Evolutionary conservation across 2,888 invertebrate genomes (phyloP).

Genomic region (Tenthredo livida): DNA sequence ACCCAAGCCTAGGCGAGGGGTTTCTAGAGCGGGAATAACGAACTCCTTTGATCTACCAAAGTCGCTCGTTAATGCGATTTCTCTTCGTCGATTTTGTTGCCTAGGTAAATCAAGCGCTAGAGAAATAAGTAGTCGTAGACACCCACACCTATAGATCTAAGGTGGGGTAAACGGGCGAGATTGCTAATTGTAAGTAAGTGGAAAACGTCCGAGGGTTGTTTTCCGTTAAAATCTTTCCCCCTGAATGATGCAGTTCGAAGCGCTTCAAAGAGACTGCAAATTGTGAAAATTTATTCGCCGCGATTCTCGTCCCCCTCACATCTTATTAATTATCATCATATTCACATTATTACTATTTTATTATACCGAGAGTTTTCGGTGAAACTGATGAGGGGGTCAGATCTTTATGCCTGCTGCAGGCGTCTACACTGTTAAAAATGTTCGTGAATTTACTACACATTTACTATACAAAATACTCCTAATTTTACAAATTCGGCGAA

Average conservation of each 20-base stretch:
- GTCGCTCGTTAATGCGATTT: conserved; percentile 48
- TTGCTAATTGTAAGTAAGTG: not conserved
- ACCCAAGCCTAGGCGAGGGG: not conserved
- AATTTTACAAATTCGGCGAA: no score
- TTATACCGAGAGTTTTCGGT: no score
- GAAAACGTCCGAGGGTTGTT: conserved; percentile 2
- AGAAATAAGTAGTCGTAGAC: conserved; percentile 15
- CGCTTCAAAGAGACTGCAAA: not conserved
- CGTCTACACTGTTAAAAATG: no score
- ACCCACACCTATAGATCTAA: not conserved
- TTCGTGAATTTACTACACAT: no score
- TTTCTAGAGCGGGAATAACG: not conserved
- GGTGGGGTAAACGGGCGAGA: not conserved
- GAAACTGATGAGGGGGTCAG: no score
- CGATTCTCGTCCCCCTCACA: not conserved
- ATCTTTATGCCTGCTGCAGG: no score
- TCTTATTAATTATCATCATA: no score
- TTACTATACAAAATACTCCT: no score
- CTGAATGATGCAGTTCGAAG: not conserved
- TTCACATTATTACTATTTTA: no score
- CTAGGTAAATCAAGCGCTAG: conserved; percentile 30
- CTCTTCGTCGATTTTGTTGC: conserved; percentile 48
- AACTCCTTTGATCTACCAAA: conserved; percentile 45
- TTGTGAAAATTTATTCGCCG: not conserved
- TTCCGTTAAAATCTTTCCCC: not conserved